phyloP scores from a whole-genome alignment of 1,140 invertebrate species.

The Phthorimaea operculella region DNA sequence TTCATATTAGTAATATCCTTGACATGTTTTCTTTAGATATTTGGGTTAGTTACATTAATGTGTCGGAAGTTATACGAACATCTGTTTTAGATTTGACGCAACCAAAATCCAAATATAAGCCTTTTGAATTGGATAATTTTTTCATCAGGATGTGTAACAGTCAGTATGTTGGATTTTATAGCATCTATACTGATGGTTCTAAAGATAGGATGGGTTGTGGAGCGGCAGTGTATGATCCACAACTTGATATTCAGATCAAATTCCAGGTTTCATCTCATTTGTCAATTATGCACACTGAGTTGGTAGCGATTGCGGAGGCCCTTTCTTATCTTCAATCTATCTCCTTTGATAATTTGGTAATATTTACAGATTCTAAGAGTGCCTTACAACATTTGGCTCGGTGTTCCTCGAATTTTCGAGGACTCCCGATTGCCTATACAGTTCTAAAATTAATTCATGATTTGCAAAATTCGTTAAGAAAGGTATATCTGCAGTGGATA shows the following conservation, averaged over 20 bases:
- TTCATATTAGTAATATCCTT: neutral
- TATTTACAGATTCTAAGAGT: constrained; percentile 2
- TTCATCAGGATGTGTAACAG: neutral
- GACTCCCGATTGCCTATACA: constrained; percentile 1
- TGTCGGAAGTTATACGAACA: neutral
- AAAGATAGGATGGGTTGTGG: neutral
- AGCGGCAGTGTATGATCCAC: neutral
- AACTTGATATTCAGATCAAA: neutral
- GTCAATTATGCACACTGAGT: constrained; percentile 12
- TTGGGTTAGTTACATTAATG: constrained; percentile 1
- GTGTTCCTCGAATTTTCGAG: constrained; percentile 4
- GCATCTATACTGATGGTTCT: neutral
- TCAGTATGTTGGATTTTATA: constrained; percentile 3
- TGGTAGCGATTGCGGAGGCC: constrained; percentile 14
- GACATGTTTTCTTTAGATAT: neutral
- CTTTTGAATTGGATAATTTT: neutral
- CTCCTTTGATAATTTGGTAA: neutral
- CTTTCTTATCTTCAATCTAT: constrained; percentile 12
- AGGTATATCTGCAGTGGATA: neutral
- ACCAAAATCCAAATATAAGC: neutral
- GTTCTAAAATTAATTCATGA: neutral
- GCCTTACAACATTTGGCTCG: constrained; percentile 1
- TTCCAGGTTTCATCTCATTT: constrained; percentile 7
- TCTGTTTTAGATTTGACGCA: neutral
- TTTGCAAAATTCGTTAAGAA: neutral